phyloP scores from a whole-genome alignment of 2,888 invertebrate species.

The Platypus cylindrus region DNA sequence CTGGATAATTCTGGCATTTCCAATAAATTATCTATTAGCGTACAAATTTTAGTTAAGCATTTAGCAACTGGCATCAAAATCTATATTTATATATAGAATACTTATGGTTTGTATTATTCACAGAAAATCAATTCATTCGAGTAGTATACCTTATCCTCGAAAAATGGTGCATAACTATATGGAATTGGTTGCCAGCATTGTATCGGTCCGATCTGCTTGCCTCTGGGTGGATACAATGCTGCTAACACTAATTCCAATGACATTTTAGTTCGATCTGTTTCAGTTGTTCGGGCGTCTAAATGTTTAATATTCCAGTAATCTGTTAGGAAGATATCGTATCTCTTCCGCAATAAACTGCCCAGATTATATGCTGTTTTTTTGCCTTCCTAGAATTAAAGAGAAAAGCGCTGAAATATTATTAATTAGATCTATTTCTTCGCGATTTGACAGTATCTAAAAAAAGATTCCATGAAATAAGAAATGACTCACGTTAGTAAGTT shows the following conservation, averaged over 20 bases:
- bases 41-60: too few species aligned
- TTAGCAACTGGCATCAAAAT: too few species aligned
- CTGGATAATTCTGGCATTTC: too few species aligned
- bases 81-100: too few species aligned
- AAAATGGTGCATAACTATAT: conserved; percentile 17
- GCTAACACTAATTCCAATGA: conserved; percentile 53
- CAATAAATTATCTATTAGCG: too few species aligned
- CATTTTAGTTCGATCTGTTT: conserved; percentile 58
- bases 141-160: conserved; percentile 18
- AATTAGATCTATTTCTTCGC: too few species aligned
- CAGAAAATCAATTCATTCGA: too few species aligned
- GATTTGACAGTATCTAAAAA: too few species aligned
- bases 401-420: too few species aligned
- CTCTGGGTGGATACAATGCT: conserved; percentile 52
- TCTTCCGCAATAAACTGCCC: background rate
- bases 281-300: conserved; percentile 52
- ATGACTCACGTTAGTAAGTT: conserved; percentile 38
- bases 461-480: background rate
- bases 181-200: conserved; percentile 26
- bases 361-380: conserved; percentile 2
- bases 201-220: conserved; percentile 39
- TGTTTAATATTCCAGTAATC: conserved; percentile 42
- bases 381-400: background rate
- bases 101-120: too few species aligned
- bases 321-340: conserved; percentile 2